Conservation (phyloP, 2,888 invertebrate species). For the Lochmaea crataegi region DNA sequence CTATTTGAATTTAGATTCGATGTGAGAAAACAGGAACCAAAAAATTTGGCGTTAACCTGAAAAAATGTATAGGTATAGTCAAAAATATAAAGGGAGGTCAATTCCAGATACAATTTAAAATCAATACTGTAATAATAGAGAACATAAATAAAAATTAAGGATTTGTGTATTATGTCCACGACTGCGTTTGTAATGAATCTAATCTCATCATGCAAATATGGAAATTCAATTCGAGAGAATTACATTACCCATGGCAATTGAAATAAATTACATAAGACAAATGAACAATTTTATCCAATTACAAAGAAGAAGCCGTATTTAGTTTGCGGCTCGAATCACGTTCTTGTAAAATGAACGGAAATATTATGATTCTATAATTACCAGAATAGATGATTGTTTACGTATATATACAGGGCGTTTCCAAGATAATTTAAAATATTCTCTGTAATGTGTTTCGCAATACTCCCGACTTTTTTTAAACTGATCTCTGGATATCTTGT, state of each 20-base stretch:
- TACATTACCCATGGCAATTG: conserved; percentile 48
- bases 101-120: no score
- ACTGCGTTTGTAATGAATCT: conserved; percentile 11
- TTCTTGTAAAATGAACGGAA: conserved; percentile 16
- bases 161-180: background rate
- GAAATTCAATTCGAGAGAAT: conserved; percentile 42
- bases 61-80: no score
- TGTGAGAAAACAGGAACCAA: no score
- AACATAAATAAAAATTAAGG: background rate
- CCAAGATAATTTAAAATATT: no score
- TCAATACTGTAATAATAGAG: no score
- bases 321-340: conserved; percentile 45
- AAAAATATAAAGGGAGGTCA: no score
- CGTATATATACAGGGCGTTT: background rate
- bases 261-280: conserved; percentile 48
- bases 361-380: conserved; percentile 26
- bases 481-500: no score
- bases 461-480: no score
- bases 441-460: no score
- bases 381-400: background rate
- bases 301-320: conserved; percentile 46
- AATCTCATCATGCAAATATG: conserved; percentile 30
- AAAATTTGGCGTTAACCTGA: no score
- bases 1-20: no score
- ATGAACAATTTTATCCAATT: conserved; percentile 54